Conservation (phyloP, 2,113 vertebrate species). For the Anoura caudifer region DNA sequence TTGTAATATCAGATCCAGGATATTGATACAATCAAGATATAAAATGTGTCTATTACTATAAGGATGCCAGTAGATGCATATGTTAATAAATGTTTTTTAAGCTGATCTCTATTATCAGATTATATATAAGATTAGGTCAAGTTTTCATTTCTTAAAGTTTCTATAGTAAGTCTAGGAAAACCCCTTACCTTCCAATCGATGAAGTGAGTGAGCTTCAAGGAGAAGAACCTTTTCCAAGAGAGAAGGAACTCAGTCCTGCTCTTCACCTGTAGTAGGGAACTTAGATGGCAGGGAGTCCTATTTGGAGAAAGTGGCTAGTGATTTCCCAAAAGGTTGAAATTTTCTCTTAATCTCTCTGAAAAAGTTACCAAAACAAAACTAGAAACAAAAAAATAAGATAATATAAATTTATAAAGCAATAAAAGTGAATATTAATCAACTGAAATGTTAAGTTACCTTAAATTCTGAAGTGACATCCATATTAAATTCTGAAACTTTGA, state of each 20-base stretch:
- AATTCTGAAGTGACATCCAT: neutral
- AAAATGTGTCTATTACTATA: neutral
- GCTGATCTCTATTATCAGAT: neutral
- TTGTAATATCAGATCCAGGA: neutral
- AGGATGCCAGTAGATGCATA: neutral
- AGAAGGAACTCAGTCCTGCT: neutral
- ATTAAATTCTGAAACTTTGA: slow-evolving; percentile 1
- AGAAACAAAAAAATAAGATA: neutral
- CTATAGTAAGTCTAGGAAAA: neutral
- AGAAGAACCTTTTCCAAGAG: neutral
- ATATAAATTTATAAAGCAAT: neutral
- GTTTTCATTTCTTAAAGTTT: neutral
- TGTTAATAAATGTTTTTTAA: neutral
- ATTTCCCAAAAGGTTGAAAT: neutral
- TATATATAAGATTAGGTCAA: neutral
- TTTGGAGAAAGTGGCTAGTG: neutral
- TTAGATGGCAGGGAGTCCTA: neutral
- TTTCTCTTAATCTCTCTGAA: neutral
- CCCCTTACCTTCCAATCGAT: neutral
- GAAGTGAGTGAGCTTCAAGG: neutral
- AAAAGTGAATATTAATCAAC: neutral
- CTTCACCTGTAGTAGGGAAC: neutral
- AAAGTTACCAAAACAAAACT: neutral
- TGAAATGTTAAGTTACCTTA: neutral
- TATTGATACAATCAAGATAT: neutral